Percentiles rank a stretch among this genome's conserved stretches.
These are phyloP conservation scores for Platycercus adscitus DNA, from an alignment of 2,113 vertebrate genomes.

Conservation along the genomic window DNA sequence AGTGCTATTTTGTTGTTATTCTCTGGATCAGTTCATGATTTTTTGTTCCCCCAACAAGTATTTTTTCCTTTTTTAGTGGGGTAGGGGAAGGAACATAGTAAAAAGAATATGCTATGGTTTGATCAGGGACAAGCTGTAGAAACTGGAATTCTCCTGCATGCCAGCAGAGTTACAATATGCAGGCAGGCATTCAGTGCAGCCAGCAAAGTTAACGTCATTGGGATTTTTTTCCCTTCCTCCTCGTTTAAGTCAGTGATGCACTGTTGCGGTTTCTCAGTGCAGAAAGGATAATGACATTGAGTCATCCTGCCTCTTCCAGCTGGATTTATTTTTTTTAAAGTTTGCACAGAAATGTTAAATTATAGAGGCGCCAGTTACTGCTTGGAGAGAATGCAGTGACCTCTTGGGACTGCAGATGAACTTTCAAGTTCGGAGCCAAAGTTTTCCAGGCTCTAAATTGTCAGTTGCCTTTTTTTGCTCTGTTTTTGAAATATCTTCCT, in stretches of 20 bases:
- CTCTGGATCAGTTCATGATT: background rate
- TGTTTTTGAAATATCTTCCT: background rate
- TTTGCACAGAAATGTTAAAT: constrained; percentile 7
- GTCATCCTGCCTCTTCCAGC: constrained; percentile 15
- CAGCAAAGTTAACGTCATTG: background rate
- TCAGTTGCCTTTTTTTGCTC: background rate
- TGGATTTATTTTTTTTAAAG: background rate
- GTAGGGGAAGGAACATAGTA: background rate
- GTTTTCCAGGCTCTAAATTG: constrained; percentile 14
- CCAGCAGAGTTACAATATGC: constrained; percentile 3
- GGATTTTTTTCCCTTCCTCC: background rate
- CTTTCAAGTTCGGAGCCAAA: constrained; percentile 22
- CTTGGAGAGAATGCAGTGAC: constrained; percentile 15
- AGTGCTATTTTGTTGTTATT: constrained; percentile 65
- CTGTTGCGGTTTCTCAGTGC: background rate
- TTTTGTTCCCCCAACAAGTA: background rate
- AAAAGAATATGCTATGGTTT: background rate
- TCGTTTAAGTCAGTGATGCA: background rate
- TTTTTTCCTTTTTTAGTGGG: background rate
- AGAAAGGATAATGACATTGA: constrained; percentile 7
- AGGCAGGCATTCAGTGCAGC: background rate
- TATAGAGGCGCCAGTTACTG: background rate
- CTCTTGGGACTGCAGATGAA: constrained; percentile 29
- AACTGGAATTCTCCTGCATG: background rate
- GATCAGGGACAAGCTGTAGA: background rate